Conservation (phyloP, 1,140 invertebrate genomes). For the Chlorops oryzae region DNA sequence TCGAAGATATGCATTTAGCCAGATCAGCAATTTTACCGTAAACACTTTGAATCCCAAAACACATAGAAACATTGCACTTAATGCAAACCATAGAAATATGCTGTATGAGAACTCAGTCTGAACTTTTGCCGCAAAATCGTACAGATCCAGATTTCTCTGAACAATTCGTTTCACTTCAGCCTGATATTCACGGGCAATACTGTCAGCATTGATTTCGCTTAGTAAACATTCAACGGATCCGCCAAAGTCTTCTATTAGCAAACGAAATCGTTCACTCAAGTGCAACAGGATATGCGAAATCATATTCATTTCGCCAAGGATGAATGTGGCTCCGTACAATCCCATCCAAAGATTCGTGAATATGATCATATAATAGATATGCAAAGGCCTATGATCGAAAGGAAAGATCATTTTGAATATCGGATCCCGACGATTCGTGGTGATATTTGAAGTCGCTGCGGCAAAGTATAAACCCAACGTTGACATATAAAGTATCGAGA, state of each 20-base stretch:
- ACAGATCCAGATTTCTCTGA: conserved; percentile 27
- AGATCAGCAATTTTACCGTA: no score
- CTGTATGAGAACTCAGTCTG: conserved; percentile 30
- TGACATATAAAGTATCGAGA: conserved; percentile 22
- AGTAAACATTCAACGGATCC: conserved; percentile 12
- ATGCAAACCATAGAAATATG: conserved; percentile 34
- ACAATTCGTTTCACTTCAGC: no score
- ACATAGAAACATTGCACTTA: conserved; percentile 28
- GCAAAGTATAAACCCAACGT: conserved; percentile 23
- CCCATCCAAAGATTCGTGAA: conserved; percentile 35
- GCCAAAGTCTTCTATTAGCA: conserved; percentile 23
- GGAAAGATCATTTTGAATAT: conserved; percentile 31
- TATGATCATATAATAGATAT: conserved; percentile 23
- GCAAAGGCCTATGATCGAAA: conserved; percentile 20
- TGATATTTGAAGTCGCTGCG: conserved; percentile 17
- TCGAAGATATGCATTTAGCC: no score
- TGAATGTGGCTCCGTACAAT: conserved; percentile 25
- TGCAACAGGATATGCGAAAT: conserved; percentile 29
- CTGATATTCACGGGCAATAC: no score
- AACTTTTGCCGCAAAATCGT: conserved; percentile 23
- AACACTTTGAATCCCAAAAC: conserved; percentile 35
- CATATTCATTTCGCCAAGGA: conserved; percentile 29
- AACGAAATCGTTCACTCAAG: conserved; percentile 27
- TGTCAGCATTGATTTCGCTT: no score
- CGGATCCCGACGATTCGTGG: conserved; percentile 15